phyloP scores from a whole-genome alignment of 2,888 invertebrate species.

The Portevinia maculata region DNA sequence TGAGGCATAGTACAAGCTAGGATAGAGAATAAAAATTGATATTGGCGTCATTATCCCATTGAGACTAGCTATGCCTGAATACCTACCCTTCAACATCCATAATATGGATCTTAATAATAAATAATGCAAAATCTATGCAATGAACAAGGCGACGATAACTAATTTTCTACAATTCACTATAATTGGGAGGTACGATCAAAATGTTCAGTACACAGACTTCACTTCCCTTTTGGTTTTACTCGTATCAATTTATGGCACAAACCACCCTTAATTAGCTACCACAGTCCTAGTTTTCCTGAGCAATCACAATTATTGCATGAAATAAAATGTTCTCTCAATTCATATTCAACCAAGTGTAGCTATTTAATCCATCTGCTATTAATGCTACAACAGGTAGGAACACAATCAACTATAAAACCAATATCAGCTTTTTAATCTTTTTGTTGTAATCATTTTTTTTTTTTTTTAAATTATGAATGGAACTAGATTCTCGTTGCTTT shows the following conservation, averaged over 20 bases:
- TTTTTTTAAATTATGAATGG: constrained; percentile 17
- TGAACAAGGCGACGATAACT: too few relatives aligned
- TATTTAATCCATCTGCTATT: neutral
- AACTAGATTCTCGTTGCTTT: constrained; percentile 17
- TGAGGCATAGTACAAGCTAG: too few relatives aligned
- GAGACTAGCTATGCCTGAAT: too few relatives aligned
- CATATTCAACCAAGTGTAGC: neutral
- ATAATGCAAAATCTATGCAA: too few relatives aligned
- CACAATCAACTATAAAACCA: neutral
- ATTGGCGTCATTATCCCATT: too few relatives aligned
- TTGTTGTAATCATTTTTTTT: neutral
- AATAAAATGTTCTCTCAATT: neutral
- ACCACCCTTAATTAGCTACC: neutral
- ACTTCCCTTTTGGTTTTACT: too few relatives aligned
- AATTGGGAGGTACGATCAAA: too few relatives aligned
- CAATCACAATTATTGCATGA: neutral
- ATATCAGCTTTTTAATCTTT: neutral
- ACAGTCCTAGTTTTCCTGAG: neutral
- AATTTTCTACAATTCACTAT: too few relatives aligned
- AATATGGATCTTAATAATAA: too few relatives aligned
- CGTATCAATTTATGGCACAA: neutral
- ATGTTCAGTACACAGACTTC: too few relatives aligned
- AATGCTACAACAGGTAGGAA: neutral
- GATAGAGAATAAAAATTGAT: too few relatives aligned
- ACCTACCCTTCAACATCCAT: too few relatives aligned